Evolutionary conservation across 2,113 vertebrate genomes (phyloP).

Genomic region (Perca schrenkii): DNA sequence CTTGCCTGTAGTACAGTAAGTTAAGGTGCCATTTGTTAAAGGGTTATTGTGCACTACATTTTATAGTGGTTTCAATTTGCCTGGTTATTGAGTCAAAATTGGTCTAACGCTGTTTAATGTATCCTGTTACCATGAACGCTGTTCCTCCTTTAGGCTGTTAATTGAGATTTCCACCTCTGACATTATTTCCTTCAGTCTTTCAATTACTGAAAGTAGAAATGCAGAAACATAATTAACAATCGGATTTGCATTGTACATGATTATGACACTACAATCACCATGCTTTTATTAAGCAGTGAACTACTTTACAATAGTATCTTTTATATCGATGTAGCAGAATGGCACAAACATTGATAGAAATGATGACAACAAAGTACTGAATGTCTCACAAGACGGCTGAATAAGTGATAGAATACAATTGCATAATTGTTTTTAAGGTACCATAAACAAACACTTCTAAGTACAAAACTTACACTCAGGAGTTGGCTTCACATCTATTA

Average conservation of each 20-base stretch:
- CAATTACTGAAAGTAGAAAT: conserved; percentile 86
- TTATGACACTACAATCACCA: background rate
- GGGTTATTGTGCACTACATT: background rate
- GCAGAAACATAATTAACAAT: conserved; percentile 13
- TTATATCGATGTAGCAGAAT: background rate
- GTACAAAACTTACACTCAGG: conserved; percentile 84
- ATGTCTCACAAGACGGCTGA: background rate
- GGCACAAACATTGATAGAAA: background rate
- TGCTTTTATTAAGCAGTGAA: background rate
- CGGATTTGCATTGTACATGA: background rate
- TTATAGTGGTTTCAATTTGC: background rate
- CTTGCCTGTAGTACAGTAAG: background rate
- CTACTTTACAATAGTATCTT: background rate
- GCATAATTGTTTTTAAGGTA: background rate
- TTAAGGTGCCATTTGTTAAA: background rate
- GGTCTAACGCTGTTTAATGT: background rate
- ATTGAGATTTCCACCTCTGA: conserved; percentile 91
- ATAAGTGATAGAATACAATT: fast-evolving
- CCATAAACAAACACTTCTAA: background rate
- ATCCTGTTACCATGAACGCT: conserved; percentile 85
- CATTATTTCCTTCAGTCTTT: conserved; percentile 91
- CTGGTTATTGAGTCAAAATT: background rate
- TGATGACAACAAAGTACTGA: background rate
- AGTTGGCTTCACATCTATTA: conserved; percentile 89
- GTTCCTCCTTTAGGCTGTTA: conserved; percentile 89